Conservation (phyloP, 1,140 invertebrate species). For the Drosophila kepulauana region DNA sequence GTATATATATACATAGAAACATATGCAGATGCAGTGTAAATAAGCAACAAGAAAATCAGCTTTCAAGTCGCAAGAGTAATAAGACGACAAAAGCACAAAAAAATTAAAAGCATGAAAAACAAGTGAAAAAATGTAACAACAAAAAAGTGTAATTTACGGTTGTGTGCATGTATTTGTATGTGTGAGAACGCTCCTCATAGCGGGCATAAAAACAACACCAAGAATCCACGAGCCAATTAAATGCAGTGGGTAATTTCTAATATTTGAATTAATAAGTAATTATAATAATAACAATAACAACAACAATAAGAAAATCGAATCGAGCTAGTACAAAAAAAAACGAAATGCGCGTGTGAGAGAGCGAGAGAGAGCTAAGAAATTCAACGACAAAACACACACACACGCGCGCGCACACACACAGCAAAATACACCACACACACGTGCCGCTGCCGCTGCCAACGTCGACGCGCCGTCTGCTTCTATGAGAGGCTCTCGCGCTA, state of each 20-base stretch:
- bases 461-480: slow-evolving; percentile 68
- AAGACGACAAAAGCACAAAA: slow-evolving; percentile 9
- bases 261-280: slow-evolving; percentile 66
- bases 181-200: slow-evolving; percentile 26
- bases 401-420: slow-evolving; percentile 17
- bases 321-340: slow-evolving; percentile 41
- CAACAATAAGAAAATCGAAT: slow-evolving; percentile 72
- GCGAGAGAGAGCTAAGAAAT: slow-evolving; percentile 34
- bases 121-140: slow-evolving; percentile 49
- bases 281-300: slow-evolving; percentile 57
- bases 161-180: slow-evolving; percentile 36
- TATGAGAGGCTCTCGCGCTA: slow-evolving; percentile 24
- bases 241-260: slow-evolving; percentile 40
- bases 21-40: slow-evolving; percentile 44
- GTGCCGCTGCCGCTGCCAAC: slow-evolving; percentile 43
- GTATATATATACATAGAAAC: slow-evolving; percentile 37
- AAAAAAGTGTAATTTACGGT: slow-evolving; percentile 34
- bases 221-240: slow-evolving; percentile 22
- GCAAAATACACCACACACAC: slow-evolving; percentile 33
- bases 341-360: slow-evolving; percentile 64
- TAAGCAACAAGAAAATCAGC: slow-evolving; percentile 26
- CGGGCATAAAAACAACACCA: slow-evolving; percentile 19
- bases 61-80: slow-evolving; percentile 14
- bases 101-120: slow-evolving; percentile 15
- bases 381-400: slow-evolving; percentile 31